Conservation (phyloP, 2,888 invertebrate species). For the Neoitamus cyanurus region DNA sequence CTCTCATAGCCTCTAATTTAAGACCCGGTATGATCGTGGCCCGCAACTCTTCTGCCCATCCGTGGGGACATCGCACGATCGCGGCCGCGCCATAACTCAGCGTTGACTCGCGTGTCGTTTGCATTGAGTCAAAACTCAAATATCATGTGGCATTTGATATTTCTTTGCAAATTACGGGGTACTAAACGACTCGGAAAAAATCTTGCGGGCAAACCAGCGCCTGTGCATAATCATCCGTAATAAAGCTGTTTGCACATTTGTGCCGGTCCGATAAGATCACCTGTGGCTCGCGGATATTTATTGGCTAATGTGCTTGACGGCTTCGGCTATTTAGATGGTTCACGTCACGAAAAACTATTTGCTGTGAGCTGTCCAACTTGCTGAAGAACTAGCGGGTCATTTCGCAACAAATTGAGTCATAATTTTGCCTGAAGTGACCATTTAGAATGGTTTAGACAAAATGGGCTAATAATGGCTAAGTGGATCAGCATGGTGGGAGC, state of each 20-base stretch:
- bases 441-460: background rate
- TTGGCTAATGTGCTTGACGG: constrained; percentile 11
- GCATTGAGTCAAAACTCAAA: constrained; percentile 31
- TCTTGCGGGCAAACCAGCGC: background rate
- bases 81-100: background rate
- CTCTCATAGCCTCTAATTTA: background rate
- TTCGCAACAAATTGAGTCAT: constrained; percentile 14
- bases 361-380: too few relatives aligned
- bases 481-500: background rate
- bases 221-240: constrained; percentile 7
- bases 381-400: too few relatives aligned
- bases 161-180: background rate
- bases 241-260: constrained; percentile 29
- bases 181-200: background rate
- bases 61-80: background rate
- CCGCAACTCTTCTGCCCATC: too few relatives aligned
- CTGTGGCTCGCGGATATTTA: constrained; percentile 8
- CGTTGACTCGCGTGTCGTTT: background rate
- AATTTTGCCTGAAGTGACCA: constrained; percentile 5
- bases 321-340: background rate
- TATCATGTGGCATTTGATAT: constrained; percentile 33
- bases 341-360: background rate
- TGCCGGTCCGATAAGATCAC: constrained; percentile 9
- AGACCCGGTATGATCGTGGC: background rate
- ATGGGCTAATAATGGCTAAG: background rate